Base-by-base conservation (phyloP, 92 coral and sea anemone genomes). In the Siderastrea radians region DNA sequence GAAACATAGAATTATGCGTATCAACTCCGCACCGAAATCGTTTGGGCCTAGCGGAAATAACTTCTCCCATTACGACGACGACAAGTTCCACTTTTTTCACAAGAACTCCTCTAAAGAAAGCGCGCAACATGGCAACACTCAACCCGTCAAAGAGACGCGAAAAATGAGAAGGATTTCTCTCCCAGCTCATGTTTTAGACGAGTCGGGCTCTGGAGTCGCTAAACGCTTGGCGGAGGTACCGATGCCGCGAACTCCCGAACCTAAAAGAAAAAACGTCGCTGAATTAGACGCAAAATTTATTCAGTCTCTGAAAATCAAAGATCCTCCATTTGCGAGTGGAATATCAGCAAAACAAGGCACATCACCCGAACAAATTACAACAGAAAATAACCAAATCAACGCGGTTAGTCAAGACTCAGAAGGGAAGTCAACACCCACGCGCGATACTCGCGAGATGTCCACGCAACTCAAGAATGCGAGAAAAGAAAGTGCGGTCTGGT, bases 21-120 rank as follows among this genome's bases (percentile, higher is more conserved):
- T 95, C 3, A 82, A 95, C 68, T 95, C 98, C 49, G 98, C 98
- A 55, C 98, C 98, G 0, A 95, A 95, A 80, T 74, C 96, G 3
- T 92, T 95, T 26, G 89, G 92, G 5, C 71, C 83, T 4, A 74
- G 74, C 59, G 75, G 74, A 64, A 67, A 63, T 52, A n/a, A 66
- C n/a, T 72, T 83, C 3, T 7, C 86, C 48, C 75, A 54, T 54
- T 46, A 19, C 11, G 49, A 69, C 16, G 68, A 55, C 16, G 64
- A 69, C 13, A 68, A 68, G 38, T 72, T 57, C 14, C 76, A 81
- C 12, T 54, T 57, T 81, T 81, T 57, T 4, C 77, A 68, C 6
- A 69, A 57, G 47, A 47, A 17, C 9, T 16, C 73, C 16, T 6
- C 49, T 11, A 72, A 74, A 73, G 81, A 64, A 43, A 62, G 38